Evolutionary conservation across 2,113 vertebrate species (phyloP), one percentile per base, ranked within the genome.

Genomic region (Platichthys flesus): DNA sequence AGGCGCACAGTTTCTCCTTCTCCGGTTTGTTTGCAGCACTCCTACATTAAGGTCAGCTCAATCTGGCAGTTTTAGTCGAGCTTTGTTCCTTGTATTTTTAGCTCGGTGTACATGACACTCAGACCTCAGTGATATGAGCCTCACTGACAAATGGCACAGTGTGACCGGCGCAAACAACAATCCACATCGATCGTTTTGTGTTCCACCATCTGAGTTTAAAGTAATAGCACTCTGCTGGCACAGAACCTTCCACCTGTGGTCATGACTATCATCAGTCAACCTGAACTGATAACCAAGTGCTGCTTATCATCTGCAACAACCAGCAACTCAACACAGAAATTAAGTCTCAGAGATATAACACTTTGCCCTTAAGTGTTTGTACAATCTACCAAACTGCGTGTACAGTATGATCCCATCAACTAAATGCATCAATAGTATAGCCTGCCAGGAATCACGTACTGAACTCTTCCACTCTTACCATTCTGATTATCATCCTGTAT

Each of bases 301-400:
- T 92, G 91, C 91, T 90, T 88, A 92, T 86, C 84, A 90, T 89
- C 92, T 94, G 81, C 80, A 90, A 90, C 81, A 85, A 93, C 89
- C 91, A 93, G 92, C 91, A 92, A 90, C 58, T 71, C 58, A 82
- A 89, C 81, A 83, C 87, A 84, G 74, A 84, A 84, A 76, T 79
- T 58, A 82, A 64, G 74, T 91, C 92, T 92, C 92, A 91, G 89
- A 87, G 83, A 90, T 87, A 52, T 61, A 82, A 90, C 85, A 89
- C 86, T 89, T 91, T 90, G 78, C 74, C 88, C 81, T 88, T 86
- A 91, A 86, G 88, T 92, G 85, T 90, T 91, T 88, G 71, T 86
- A 91, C 87, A 91, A 91, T 90, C 88, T 82, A 89, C 79, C 73
- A 83, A 78, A 83, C 76, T 54, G 28, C 58, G 45, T 82, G 74